Evolutionary conservation across 2,113 vertebrate genomes (phyloP).

Genomic region (Sinocyclocheilus rhinocerous): DNA sequence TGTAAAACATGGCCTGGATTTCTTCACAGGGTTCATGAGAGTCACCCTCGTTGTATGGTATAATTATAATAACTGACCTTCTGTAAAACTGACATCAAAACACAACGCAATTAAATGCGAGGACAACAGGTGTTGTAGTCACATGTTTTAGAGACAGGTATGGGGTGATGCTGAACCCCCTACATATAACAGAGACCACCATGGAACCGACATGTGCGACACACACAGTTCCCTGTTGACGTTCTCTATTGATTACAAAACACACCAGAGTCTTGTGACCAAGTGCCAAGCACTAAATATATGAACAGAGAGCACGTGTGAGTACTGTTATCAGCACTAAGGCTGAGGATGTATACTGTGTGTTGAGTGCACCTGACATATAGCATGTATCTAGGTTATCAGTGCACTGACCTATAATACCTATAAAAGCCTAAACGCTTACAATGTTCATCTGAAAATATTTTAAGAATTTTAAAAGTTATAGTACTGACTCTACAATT

Average conservation of each 20-base stretch:
- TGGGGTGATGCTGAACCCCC: background rate
- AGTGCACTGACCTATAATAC: slow-evolving; percentile 33
- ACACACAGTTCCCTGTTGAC: slow-evolving; percentile 10
- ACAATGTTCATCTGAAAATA: background rate
- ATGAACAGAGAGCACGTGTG: slow-evolving; percentile 40
- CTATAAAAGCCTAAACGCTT: background rate
- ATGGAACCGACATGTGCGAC: slow-evolving; percentile 25
- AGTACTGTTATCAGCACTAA: slow-evolving; percentile 59
- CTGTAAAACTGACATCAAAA: background rate
- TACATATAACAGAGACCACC: slow-evolving; percentile 19
- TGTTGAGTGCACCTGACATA: slow-evolving; percentile 64
- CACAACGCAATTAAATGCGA: background rate
- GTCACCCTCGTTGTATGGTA: background rate
- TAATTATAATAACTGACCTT: background rate
- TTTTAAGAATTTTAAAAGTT: background rate
- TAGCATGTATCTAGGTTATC: slow-evolving; percentile 64
- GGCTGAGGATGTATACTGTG: slow-evolving; percentile 37
- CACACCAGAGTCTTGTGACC: slow-evolving; percentile 49
- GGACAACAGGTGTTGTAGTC: background rate
- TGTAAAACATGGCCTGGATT: background rate
- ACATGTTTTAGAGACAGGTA: background rate
- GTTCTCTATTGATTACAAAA: slow-evolving; percentile 38
- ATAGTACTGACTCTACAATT: too few relatives aligned
- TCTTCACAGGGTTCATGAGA: background rate
- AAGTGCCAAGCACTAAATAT: slow-evolving; percentile 55